Conservation (phyloP, 2,113 vertebrate genomes). For the Tragelaphus buxtoni region DNA sequence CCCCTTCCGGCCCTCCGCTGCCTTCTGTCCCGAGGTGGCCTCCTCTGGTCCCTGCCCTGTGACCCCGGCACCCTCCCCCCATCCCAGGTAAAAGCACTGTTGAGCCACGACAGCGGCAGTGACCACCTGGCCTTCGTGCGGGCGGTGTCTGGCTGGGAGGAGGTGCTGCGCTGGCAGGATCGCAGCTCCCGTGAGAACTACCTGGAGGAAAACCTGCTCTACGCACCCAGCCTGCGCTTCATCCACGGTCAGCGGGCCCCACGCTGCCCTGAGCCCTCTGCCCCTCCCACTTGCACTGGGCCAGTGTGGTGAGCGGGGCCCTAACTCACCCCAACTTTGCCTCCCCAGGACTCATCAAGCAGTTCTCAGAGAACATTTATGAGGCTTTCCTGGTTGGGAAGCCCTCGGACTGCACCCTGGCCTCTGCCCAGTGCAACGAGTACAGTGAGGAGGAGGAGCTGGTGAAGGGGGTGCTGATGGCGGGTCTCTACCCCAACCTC, state of each 20-base stretch:
- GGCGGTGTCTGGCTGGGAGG: conserved; percentile 90
- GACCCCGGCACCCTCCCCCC: accelerated
- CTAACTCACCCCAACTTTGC: neutral
- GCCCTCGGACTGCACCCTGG: conserved; percentile 82
- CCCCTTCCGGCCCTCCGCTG: neutral
- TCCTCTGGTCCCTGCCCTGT: accelerated
- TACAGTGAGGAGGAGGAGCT: conserved; percentile 92
- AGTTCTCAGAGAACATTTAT: conserved; percentile 93
- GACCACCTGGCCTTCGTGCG: conserved; percentile 92
- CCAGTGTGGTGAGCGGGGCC: too few species aligned
- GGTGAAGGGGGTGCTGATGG: conserved; percentile 93
- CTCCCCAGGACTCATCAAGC: conserved; percentile 89
- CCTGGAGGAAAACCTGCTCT: conserved; percentile 85
- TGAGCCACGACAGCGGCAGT: conserved; percentile 89
- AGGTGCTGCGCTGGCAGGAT: conserved; percentile 80
- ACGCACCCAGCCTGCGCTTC: conserved; percentile 88
- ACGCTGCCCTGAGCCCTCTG: neutral
- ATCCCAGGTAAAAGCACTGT: conserved; percentile 85
- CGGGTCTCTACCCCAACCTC: conserved; percentile 96
- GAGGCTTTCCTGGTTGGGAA: conserved; percentile 88
- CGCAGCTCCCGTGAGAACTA: conserved; percentile 84
- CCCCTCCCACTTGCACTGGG: accelerated
- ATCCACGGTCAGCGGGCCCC: conserved; percentile 86
- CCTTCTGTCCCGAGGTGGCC: accelerated
- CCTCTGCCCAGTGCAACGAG: conserved; percentile 86